Base-by-base conservation (phyloP, 2,113 vertebrate genomes). In the Spheniscus mendiculus region DNA sequence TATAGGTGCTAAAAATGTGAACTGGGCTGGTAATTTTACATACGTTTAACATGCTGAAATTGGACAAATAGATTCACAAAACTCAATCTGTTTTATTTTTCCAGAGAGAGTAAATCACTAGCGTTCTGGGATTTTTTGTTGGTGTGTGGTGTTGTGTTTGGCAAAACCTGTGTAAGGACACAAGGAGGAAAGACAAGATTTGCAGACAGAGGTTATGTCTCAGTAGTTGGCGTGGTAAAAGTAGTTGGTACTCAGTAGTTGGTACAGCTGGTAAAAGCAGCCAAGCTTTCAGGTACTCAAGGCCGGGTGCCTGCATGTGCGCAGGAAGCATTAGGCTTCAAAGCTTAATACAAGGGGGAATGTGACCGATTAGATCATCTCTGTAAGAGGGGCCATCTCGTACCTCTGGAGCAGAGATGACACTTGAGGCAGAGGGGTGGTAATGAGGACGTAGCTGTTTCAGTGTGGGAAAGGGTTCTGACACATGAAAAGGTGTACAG, bases 241-340 rank as follows among this genome's bases (percentile, higher is more conserved):
- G n/a, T n/a, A n/a, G n/a, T n/a, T n/a, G n/a, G n/a, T n/a, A n/a
- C 25, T 44, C 59, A 22, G 7, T 29, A 30, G 32, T 12, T 44
- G 56, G 44, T 45, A 21, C 47, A 71, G 32, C 45, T 87, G 67
- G n/a, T 76, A 34, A 81, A 87, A 69, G 38, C 69, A 72, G 38
- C 15, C 25, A 25, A 5, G 32, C 8, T 90, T 85, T 87, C 26
- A 22, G 32, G 56, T 38, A 40, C 16, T 1, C 1, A 0, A 65
- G 2, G 2, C 36, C 0, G 0, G 23, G 34, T 1, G 5, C 27
- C 45, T 2, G 1, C 7, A 0, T 22, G 12, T 30, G 26, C 15
- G 9, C 0, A 0, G 49, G 40, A 42, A 32, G 25, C 0, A 0
- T 45, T 49, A 52, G 18, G 40, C 29, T 81, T 58, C 36, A 36